A percentile compares a stretch with the other conserved stretches of the same genome.
These are phyloP conservation scores for Venusia cambrica DNA, from an alignment of 2,888 invertebrate species.

Conservation along the genomic window DNA sequence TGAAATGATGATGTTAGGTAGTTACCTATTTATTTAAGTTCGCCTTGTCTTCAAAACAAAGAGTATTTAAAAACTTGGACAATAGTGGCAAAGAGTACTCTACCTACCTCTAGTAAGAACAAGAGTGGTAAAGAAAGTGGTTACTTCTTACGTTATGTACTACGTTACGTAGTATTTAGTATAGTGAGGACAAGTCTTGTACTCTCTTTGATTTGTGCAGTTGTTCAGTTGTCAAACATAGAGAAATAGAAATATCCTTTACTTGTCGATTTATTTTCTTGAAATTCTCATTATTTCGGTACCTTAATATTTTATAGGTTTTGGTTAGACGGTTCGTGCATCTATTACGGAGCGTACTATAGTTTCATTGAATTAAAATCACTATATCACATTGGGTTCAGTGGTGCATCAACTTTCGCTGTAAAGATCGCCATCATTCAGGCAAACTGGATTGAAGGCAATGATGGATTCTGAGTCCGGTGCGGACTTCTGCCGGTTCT, in stretches of 20 bases:
- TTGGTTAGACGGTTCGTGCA: conserved; percentile 42
- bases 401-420: conserved; percentile 36
- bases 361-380: conserved; percentile 4
- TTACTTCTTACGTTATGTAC: too few species aligned
- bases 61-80: too few species aligned
- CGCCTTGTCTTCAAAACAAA: too few species aligned
- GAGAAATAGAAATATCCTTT: too few species aligned
- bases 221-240: conserved; percentile 56
- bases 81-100: too few species aligned
- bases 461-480: conserved; percentile 80
- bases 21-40: too few species aligned
- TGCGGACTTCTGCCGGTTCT: conserved; percentile 98
- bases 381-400: conserved; percentile 11
- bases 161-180: too few species aligned
- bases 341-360: conserved; percentile 17
- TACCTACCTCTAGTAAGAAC: too few species aligned
- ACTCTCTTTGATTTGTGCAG: too few species aligned
- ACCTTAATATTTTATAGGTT: conserved; percentile 36
- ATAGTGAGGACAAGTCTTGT: too few species aligned
- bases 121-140: too few species aligned
- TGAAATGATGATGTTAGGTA: too few species aligned
- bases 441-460: conserved; percentile 69
- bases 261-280: conserved; percentile 38
- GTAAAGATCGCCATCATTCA: conserved; percentile 61
- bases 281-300: conserved; percentile 47